These are phyloP conservation scores for Leucophenga montana DNA, from an alignment of 2,888 invertebrate genomes.

Conservation along the genomic window DNA sequence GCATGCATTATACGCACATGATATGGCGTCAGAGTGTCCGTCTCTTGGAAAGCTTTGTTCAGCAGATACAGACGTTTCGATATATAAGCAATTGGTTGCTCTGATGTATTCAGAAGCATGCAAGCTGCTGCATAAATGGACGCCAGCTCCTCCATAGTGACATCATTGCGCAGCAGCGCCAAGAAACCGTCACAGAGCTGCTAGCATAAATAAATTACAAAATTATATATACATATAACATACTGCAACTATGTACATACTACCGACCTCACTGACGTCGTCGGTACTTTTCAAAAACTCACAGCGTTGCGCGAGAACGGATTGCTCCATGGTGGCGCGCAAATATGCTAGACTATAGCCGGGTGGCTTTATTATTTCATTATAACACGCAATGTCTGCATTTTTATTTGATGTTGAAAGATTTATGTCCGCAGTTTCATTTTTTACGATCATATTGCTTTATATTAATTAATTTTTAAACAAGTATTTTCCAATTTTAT, in stretches of 20 bases:
- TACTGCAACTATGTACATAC: conserved; percentile 54
- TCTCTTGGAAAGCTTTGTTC: background rate
- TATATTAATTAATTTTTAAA: too few relatives aligned
- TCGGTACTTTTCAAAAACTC: background rate
- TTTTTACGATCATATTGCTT: too few relatives aligned
- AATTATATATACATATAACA: too few relatives aligned
- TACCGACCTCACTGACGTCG: background rate
- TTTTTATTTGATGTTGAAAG: too few relatives aligned
- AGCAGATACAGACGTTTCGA: background rate
- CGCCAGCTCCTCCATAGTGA: background rate
- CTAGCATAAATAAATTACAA: background rate
- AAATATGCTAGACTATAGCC: too few relatives aligned
- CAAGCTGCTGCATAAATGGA: background rate
- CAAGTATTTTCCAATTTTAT: too few relatives aligned
- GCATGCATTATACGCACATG: conserved; percentile 11
- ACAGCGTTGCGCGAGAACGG: background rate
- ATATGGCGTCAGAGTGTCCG: conserved; percentile 5
- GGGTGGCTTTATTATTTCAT: too few relatives aligned
- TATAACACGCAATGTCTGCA: too few relatives aligned
- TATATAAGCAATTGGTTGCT: background rate
- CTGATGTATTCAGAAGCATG: background rate
- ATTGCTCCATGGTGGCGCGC: too few relatives aligned
- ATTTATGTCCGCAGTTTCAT: too few relatives aligned
- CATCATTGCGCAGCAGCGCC: background rate
- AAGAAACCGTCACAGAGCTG: conserved; percentile 1